Base-by-base conservation (phyloP, 2,113 vertebrate genomes). In the Hiodon alosoides region DNA sequence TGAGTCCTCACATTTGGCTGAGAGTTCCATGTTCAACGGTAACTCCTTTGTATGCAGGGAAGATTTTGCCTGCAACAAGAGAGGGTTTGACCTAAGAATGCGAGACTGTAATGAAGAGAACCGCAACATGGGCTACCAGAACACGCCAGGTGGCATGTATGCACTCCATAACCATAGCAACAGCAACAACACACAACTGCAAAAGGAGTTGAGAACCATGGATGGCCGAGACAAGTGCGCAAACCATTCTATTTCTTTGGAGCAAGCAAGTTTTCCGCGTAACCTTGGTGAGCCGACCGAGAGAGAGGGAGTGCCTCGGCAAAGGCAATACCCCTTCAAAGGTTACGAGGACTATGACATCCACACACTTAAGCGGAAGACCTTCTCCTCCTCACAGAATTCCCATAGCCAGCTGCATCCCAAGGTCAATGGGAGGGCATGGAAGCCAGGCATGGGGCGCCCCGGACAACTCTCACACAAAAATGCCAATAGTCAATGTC, bases 231-330 rank as follows among this genome's bases (percentile, higher is more conserved):
- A 70, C 6, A 79, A 71, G 71, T 67, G 74, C 69, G n/a, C 58
- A 11, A 59, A 11, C 66, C 78, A 76, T 76, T 82, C 9, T 6
- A 51, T 69, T 13, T 8, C 68, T 52, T 64, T 59, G 74, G 81
- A 77, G 0, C 78, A 81, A 67, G 8, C 2, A 0, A 69, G 76
- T 3, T 81, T 68, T 78, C 76, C 61, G 0, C 31, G 10, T 47
- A 76, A 70, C 59, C 61, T 78, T 67, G 62, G 47, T 57, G 66
- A 0, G 11, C 76, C 70, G 16, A 52, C 71, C 14, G n/a, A 5
- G 53, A 77, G 14, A 46, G 71, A 67, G 8, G 65, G 50, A 14
- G 85, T 87, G 87, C 67, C 46, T 51, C 82, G 80, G 76, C 73
- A 78, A 47, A 83, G 54, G 16, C 76, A 7, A 10, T 31, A 80